Conservation (phyloP, 1,140 invertebrate species). For the Zaprionus davidi region DNA sequence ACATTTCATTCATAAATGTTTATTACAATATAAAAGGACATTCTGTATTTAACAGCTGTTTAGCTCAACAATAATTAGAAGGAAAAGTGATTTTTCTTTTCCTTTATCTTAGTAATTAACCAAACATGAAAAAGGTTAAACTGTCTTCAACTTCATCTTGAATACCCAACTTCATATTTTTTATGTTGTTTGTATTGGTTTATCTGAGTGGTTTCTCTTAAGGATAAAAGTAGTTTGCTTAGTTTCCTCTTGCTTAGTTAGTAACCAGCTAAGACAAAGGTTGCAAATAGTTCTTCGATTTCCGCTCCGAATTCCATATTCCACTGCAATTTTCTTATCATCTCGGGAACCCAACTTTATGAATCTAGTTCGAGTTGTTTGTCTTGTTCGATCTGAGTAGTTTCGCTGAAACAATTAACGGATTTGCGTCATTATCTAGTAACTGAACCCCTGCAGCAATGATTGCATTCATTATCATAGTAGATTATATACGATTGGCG, state of each 20-base stretch:
- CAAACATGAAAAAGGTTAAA: no score
- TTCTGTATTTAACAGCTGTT: no score
- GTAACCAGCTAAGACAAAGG: neutral
- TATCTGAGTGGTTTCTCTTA: neutral
- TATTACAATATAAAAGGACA: no score
- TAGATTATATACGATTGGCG: constrained; percentile 8
- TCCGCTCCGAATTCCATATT: neutral
- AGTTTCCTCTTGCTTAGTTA: no score
- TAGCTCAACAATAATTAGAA: no score
- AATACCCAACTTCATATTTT: neutral
- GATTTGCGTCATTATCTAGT: neutral
- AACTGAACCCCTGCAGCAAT: neutral
- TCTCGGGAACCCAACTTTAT: neutral
- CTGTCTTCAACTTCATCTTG: no score
- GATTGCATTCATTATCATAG: constrained; percentile 20
- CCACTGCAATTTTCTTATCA: neutral
- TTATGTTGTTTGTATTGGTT: neutral
- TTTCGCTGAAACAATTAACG: neutral
- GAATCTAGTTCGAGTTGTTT: neutral
- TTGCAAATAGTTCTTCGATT: neutral
- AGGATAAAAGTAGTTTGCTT: no score
- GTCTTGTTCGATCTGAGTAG: neutral
- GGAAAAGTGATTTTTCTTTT: no score
- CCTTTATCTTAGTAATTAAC: no score
- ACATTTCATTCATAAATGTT: no score